Base-by-base conservation (phyloP, 30 jellyfish, hydroid and myxozoan genomes). In the Morbakka virulenta region DNA sequence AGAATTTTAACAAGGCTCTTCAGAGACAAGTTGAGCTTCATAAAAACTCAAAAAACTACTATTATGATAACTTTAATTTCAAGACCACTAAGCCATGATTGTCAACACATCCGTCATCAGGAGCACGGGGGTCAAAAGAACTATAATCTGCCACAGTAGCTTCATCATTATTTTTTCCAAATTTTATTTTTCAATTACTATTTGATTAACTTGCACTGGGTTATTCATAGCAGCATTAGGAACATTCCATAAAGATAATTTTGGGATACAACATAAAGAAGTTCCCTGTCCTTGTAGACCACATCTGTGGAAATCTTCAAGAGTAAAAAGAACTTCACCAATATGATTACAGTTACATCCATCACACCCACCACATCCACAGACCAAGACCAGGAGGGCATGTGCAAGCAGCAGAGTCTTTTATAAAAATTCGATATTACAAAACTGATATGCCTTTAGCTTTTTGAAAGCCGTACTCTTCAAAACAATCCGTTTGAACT, bases 301-400 rank as follows among this genome's bases (percentile, higher is more conserved):
- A 20, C 41, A 12, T 35, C 81, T 62, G 81, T 77, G 62, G 61
- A 75, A 77, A 64, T 61, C 88, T 34, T 62, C 88, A 50, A 77
- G 41, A 20, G 80, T 79, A 35, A 77, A 50, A 11, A 50, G 71
- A 35, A 26, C 76, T 14, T 57, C 76, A 9, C 57, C 57, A 63
- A 63, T 28, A 33, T 63, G 75, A 57, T 48, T 78, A 26, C 87
- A 78, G 67, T 67, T 32, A 4, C 89, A 64, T 31, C 30, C 11
- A 67, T 65, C 85, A 50, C 53, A 25, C 21, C 26, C 51, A 52
- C 85, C 75, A 78, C 31, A 78, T 28, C 86, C 83, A 47, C 89
- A 78, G 62, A 31, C 86, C 81, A 78, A 50, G 41, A 28, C 84
- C 87, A 64, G 89, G 74, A 22, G 84, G 84, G 28, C 75, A 63